Base-by-base conservation (phyloP, 2,113 vertebrate genomes). In the Centropus unirufus region DNA sequence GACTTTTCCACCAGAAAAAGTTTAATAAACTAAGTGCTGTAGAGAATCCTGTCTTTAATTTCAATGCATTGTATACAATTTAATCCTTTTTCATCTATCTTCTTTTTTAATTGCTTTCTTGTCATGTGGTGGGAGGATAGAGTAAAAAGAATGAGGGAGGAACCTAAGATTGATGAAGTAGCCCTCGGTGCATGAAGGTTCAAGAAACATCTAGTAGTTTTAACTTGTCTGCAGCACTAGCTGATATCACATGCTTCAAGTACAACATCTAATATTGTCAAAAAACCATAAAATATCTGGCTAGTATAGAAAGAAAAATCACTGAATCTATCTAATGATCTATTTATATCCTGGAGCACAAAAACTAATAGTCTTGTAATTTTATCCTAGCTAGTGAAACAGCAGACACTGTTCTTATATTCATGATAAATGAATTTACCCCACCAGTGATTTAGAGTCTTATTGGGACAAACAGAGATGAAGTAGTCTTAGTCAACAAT, bases 321-420 rank as follows among this genome's bases (percentile, higher is more conserved):
- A 36, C 59, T 54, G 49, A 58, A 58, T 46, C 30, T 47, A 32
- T 86, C 87, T 92, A 91, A 95, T 77, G 70, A 78, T 69, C 14
- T 88, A 27, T 84, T 92, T 95, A 81, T 87, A 47, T 78, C 76
- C 75, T 90, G 89, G 91, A 89, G 92, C 47, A 86, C 6, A 30
- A 95, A 55, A 44, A 90, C 73, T 92, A 76, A 95, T 36, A 91
- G 52, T 32, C 88, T 46, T 83, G 75, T 30, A 54, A 94, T 91
- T 97, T 95, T 96, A 80, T 82, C 70, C 54, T 94, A 93, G 81
- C 89, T 92, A 83, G 51, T 57, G 73, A 86, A 95, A 91, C 14
- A 87, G 86, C 73, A 92, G 47, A 61, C 44, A 81, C 57, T 70
- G 69, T 63, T 90, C 74, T 79, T 72, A 54, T 78, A 68, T 68